phyloP scores from a whole-genome alignment of 2,113 vertebrate species.

The Rhinolophus sinicus region DNA sequence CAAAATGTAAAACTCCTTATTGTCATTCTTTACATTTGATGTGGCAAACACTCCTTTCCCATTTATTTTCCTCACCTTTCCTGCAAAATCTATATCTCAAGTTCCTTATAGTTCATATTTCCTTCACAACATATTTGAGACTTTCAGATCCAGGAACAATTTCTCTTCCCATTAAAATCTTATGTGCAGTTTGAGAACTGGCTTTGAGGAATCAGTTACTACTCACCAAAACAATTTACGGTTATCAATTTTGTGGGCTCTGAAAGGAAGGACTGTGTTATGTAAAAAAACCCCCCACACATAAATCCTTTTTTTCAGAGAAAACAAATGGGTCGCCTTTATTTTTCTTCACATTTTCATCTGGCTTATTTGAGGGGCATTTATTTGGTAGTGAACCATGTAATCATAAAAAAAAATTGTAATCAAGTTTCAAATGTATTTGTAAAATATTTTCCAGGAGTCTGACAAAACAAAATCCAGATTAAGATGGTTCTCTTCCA shows the following conservation, averaged over 20 bases:
- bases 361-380: neutral
- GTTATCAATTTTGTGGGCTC: constrained; percentile 63
- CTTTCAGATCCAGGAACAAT: constrained; percentile 71
- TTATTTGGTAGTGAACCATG: neutral
- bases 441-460: constrained; percentile 30
- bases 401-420: neutral
- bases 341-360: constrained; percentile 37
- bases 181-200: constrained; percentile 82
- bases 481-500: constrained; percentile 45
- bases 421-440: constrained; percentile 19
- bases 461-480: constrained; percentile 39
- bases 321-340: neutral
- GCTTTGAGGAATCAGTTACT: constrained; percentile 83
- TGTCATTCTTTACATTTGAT: constrained; percentile 38
- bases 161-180: constrained; percentile 77
- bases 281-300: neutral
- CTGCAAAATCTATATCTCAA: constrained; percentile 78
- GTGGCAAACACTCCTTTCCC: constrained; percentile 62
- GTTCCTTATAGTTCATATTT: constrained; percentile 41
- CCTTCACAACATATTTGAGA: constrained; percentile 70
- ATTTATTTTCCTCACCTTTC: constrained; percentile 73
- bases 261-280: constrained; percentile 72
- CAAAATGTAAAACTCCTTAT: constrained; percentile 57
- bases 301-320: constrained; percentile 2
- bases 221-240: constrained; percentile 47